Evolutionary conservation across 2,888 invertebrate genomes (phyloP).

Genomic region (Resseliella maxima): DNA sequence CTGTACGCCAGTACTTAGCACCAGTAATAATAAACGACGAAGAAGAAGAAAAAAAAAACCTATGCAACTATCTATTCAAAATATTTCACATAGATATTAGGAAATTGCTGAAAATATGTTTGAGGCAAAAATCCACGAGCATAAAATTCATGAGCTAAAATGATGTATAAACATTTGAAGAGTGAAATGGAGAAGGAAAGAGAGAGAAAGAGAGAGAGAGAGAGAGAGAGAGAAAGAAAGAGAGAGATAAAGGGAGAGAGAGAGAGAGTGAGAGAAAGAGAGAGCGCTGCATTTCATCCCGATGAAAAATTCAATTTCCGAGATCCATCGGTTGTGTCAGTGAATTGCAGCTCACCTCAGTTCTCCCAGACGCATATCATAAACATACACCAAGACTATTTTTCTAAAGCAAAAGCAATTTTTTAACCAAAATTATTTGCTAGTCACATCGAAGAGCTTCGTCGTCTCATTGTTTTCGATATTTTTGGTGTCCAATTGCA

Average conservation of each 20-base stretch:
- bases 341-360: not conserved
- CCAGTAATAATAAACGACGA: too few relatives aligned
- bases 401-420: not conserved
- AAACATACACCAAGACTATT: not conserved
- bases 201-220: not conserved
- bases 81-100: not conserved
- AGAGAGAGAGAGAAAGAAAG: too few relatives aligned
- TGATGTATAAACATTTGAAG: not conserved
- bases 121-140: not conserved
- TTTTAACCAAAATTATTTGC: not conserved
- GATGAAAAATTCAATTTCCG: conserved; percentile 51
- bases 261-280: not conserved
- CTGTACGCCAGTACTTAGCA: not conserved
- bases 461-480: not conserved
- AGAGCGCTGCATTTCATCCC: not conserved
- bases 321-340: conserved; percentile 28
- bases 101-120: conserved; percentile 16
- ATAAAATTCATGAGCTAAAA: not conserved
- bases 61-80: not conserved
- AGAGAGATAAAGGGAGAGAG: not conserved
- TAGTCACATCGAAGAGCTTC: not conserved
- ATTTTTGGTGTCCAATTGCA: not conserved
- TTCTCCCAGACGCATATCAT: not conserved
- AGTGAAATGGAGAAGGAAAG: not conserved
- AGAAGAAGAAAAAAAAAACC: not conserved